phyloP scores from a whole-genome alignment of 2,888 invertebrate species.

The Anthophora plumipes region DNA sequence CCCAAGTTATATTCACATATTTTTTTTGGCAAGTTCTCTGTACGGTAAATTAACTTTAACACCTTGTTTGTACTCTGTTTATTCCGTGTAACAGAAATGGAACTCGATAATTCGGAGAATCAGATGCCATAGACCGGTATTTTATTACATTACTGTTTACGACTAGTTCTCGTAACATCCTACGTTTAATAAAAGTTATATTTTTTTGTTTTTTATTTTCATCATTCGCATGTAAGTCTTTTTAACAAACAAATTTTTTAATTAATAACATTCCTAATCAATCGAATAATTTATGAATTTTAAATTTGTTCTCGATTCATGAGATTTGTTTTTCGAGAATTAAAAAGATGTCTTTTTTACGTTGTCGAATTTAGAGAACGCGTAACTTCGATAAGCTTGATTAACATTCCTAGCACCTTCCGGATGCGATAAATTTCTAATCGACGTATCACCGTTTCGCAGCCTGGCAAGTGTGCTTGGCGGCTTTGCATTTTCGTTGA shows the following conservation, averaged over 20 bases:
- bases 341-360: background rate
- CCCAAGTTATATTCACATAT: no score
- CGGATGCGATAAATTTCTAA: conserved; percentile 33
- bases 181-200: no score
- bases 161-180: no score
- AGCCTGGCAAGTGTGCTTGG: conserved; percentile 25
- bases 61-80: conserved; percentile 5
- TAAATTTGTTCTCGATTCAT: no score
- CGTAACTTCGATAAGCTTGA: conserved; percentile 10
- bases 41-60: background rate
- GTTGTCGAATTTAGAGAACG: background rate
- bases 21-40: no score
- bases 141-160: background rate
- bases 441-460: conserved; percentile 11
- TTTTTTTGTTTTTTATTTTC: no score
- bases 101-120: background rate
- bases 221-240: no score
- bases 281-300: no score
- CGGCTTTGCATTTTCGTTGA: conserved; percentile 58
- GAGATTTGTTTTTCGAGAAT: background rate
- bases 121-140: background rate
- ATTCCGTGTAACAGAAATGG: background rate
- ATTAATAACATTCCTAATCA: background rate
- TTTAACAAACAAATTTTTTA: no score
- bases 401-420: conserved; percentile 19